Conservation (phyloP, 2,797 vertebrate species). For the Oophaga sylvatica region DNA sequence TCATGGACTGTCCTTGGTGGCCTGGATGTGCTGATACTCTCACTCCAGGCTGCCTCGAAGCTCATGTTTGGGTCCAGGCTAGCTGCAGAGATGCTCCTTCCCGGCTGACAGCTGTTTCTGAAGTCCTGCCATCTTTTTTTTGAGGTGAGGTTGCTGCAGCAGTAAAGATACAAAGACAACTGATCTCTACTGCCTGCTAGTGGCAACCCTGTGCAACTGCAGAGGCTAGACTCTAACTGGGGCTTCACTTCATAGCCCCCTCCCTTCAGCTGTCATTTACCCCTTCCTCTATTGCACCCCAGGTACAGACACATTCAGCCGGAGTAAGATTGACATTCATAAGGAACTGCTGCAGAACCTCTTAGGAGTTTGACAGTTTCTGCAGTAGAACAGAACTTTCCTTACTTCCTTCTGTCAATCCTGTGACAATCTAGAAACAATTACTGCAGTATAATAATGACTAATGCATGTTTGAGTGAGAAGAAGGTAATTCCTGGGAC, state of each 20-base stretch:
- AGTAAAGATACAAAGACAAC: constrained; percentile 61
- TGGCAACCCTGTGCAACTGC: constrained; percentile 61
- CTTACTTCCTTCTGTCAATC: no score
- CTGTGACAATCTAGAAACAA: no score
- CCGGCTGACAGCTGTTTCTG: constrained; percentile 59
- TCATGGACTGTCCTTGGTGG: constrained; percentile 3
- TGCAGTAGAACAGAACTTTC: not conserved
- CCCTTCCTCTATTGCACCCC: not conserved
- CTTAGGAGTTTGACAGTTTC: no score
- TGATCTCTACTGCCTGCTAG: constrained; percentile 73
- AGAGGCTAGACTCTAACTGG: not conserved
- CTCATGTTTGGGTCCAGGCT: constrained; percentile 56
- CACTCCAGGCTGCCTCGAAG: constrained; percentile 50
- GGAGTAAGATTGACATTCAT: no score
- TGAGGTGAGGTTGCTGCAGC: constrained; percentile 71
- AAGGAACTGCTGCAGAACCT: no score
- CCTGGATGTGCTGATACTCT: constrained; percentile 47
- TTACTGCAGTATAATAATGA: no score
- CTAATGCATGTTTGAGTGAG: no score
- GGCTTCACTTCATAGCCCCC: not conserved
- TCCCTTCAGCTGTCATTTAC: not conserved
- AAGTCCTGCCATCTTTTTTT: constrained; percentile 65
- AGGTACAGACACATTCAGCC: not conserved
- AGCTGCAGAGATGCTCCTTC: constrained; percentile 38
- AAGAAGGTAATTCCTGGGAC: no score